Percentiles rank a stretch among this genome's conserved stretches.
phyloP scores from a whole-genome alignment of 1,140 invertebrate genomes.

The Drosophila erecta region DNA sequence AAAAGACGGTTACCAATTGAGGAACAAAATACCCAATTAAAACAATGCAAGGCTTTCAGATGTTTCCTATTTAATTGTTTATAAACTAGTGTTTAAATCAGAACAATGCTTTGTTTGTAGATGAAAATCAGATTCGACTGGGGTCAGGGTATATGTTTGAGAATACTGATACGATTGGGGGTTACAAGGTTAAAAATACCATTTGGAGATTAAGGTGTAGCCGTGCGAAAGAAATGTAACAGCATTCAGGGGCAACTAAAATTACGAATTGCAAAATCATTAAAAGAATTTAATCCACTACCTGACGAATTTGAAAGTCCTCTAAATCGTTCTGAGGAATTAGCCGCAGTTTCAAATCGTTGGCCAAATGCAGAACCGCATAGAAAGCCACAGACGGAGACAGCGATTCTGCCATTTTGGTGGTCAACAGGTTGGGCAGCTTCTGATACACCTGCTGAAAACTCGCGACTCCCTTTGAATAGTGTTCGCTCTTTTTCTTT shows the following conservation, averaged over 20 bases:
- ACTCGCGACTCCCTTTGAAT: slow-evolving; percentile 61
- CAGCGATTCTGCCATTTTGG: slow-evolving; percentile 87
- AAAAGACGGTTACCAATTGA: too few relatives aligned
- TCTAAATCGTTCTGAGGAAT: slow-evolving; percentile 69
- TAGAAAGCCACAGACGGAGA: slow-evolving; percentile 90
- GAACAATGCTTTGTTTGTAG: neutral
- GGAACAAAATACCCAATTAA: neutral
- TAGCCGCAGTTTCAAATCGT: slow-evolving; percentile 87
- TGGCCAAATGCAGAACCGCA: slow-evolving; percentile 90
- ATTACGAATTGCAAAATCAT: neutral
- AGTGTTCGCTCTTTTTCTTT: slow-evolving; percentile 50
- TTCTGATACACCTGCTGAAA: slow-evolving; percentile 86
- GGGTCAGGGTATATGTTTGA: slow-evolving; percentile 1
- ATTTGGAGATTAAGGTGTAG: slow-evolving; percentile 9
- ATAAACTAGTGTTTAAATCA: neutral
- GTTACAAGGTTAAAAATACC: neutral
- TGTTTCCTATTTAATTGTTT: neutral
- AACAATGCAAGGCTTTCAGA: neutral
- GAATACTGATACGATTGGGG: slow-evolving; percentile 41
- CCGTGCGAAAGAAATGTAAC: neutral
- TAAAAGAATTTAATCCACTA: slow-evolving; percentile 35
- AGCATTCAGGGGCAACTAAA: neutral
- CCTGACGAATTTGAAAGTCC: slow-evolving; percentile 77
- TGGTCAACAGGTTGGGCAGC: slow-evolving; percentile 86
- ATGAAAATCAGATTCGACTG: slow-evolving; percentile 15